Evolutionary conservation across 1,140 invertebrate species (phyloP), one percentile per base, ranked within the genome.

Genomic region (Xylocopa sonorina): DNA sequence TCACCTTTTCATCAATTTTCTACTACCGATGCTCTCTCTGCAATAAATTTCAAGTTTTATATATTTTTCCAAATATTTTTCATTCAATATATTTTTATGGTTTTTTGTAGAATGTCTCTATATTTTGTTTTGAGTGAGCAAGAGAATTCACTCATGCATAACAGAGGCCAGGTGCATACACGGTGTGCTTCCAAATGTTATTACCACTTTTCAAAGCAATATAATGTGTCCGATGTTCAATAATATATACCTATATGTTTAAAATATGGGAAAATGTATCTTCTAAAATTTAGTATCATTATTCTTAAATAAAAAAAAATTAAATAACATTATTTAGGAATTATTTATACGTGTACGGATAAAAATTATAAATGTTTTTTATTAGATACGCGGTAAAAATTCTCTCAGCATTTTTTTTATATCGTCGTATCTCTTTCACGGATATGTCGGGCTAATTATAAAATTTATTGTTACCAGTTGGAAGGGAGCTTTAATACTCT

Each of bases 101-200:
- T n/a, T n/a, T n/a, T 69, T 74, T 58, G 29, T 69, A 50, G 5
- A n/a, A n/a, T n/a, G 18, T 50, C 18, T n/a, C 6, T 50, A n/a
- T 63, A 46, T 34, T 63, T 66, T 67, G n/a, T 53, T n/a, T 67
- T 50, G 16, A 2, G 41, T 38, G 27, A 60, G 72, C 12, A 64
- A 10, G 6, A 32, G 55, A 73, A 79, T 87, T 75, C 90, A 88
- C 86, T 84, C 90, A 90, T 88, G 90, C 90, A 87, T 91, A 87
- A 90, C 90, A 82, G 82, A 84, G 82, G 87, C 89, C 90, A 91
- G 89, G 89, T 91, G 90, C 83, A 85, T 69, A 82, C 48, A 72
- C 71, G 46, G 51, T 69, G 63, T 86, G 57, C 41, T 73, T 55
- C 24, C 48, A 48, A 64, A 34, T 55, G 1, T 53, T 53, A 78